Base-by-base conservation (phyloP, 2,113 vertebrate species). In the Chloebia gouldiae region DNA sequence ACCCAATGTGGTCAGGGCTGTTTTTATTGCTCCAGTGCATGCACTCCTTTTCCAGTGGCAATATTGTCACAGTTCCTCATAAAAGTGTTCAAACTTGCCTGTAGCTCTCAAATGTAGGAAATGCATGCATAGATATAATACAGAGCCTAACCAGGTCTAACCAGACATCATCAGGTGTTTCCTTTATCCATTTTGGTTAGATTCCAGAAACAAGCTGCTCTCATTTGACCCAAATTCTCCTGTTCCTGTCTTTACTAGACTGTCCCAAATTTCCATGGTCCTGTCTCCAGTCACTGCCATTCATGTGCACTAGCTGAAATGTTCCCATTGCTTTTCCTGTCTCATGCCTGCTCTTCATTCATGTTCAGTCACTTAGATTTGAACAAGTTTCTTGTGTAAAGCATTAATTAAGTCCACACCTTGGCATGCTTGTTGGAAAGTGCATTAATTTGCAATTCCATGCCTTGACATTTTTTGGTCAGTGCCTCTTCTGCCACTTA, bases 1-100 rank as follows among this genome's bases (percentile, higher is more conserved):
- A 44, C 18, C 20, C 56, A 15, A 16, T 0, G 0, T 69, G 44
- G 23, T 65, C 57, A 56, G 11, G 53, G 63, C 50, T 69, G 27
- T 1, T 79, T 70, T 63, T 88, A 30, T 25, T 64, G 49, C 47
- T 73, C 15, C 33, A 37, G 37, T 68, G 35, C 33, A 16, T 3
- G 14, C 33, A n/a, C 18, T 73, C 47, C 57, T 83, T 72, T 78
- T 68, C 35, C 69, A 68, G 1, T 66, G 30, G 13, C 37, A 40
- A 6, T 18, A 20, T 33, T 65, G 24, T 56, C 65, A 61, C 39
- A 75, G 30, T 23, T 68, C 25, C 4, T 60, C 18, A 19, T 31
- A 5, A 28, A 54, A 82, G 14, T 49, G n/a, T 81, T 68, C 28
- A 73, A 88, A 71, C 56, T 75, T 28, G 16, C 21, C 44, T 68